These are phyloP conservation scores for Schizopygopsis malacanthus DNA, from an alignment of 2,797 vertebrate species.

Conservation along the genomic window DNA sequence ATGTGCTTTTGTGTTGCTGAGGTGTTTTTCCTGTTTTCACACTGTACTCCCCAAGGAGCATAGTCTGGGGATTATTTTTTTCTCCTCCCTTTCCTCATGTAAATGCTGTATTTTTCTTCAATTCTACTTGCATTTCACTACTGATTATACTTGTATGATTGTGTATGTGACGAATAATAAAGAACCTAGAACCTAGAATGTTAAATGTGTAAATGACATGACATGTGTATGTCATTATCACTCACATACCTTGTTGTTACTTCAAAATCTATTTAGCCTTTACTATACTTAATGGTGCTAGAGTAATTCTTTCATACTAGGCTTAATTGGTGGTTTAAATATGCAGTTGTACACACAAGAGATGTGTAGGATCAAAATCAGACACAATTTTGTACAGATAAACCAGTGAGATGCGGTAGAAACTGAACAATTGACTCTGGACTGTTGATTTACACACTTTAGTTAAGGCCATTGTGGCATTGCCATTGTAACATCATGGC, in stretches of 20 bases:
- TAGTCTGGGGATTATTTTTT: too few relatives aligned
- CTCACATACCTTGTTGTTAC: not conserved
- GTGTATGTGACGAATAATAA: too few relatives aligned
- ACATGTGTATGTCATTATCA: not conserved
- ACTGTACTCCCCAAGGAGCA: too few relatives aligned
- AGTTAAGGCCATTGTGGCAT: not conserved
- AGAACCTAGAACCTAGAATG: too few relatives aligned
- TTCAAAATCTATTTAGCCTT: not conserved
- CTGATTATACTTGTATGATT: too few relatives aligned
- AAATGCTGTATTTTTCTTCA: too few relatives aligned
- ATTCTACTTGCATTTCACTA: too few relatives aligned
- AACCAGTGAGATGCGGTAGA: too few relatives aligned
- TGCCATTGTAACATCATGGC: not conserved
- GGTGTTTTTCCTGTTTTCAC: too few relatives aligned
- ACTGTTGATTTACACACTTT: not conserved
- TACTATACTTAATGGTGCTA: not conserved
- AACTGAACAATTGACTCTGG: not conserved
- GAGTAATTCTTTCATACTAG: not conserved
- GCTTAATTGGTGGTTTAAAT: not conserved
- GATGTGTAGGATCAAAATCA: not conserved
- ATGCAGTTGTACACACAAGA: not conserved
- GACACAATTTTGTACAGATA: too few relatives aligned
- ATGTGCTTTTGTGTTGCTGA: too few relatives aligned
- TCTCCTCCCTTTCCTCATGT: too few relatives aligned
- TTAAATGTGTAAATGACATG: not conserved